Conservation (phyloP, 30 jellyfish, hydroid and myxozoan genomes). For the Hydra vulgaris region DNA sequence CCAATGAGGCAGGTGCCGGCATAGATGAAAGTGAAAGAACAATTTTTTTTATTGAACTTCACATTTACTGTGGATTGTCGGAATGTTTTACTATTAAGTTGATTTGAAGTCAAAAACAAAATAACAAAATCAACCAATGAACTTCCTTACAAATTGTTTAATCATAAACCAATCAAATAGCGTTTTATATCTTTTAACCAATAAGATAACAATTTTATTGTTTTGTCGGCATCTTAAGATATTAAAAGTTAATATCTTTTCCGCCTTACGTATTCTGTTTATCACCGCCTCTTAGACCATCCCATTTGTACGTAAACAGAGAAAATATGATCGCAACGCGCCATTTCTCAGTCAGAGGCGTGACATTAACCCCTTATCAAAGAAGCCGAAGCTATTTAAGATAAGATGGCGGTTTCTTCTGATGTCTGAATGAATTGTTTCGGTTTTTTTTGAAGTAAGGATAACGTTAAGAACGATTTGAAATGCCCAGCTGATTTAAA, state of each 20-base stretch:
- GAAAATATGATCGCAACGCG: constrained; percentile 97
- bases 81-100: constrained; percentile 23
- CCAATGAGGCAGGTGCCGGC: constrained; percentile 31
- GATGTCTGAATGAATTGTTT: constrained; percentile 93
- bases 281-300: constrained; percentile 99
- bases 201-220: constrained; percentile 3
- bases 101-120: neutral
- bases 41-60: neutral
- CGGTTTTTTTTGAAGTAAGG: constrained; percentile 93
- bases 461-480: constrained; percentile 37
- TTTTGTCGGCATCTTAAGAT: constrained; percentile 91
- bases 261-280: constrained; percentile 96
- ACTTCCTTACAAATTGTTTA: neutral
- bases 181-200: constrained; percentile 10
- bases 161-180: constrained; percentile 52
- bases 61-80: constrained; percentile 28
- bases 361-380: constrained; percentile 87
- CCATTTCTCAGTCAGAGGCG: constrained; percentile 99
- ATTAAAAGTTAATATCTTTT: constrained; percentile 93
- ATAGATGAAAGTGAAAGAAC: constrained; percentile 29
- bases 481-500: constrained; percentile 91
- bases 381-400: constrained; percentile 97
- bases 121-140: constrained; percentile 27
- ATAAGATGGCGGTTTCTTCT: constrained; percentile 94
- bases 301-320: constrained; percentile 88